Conservation (phyloP, 2,113 vertebrate genomes). For the Parotia lawesii region DNA sequence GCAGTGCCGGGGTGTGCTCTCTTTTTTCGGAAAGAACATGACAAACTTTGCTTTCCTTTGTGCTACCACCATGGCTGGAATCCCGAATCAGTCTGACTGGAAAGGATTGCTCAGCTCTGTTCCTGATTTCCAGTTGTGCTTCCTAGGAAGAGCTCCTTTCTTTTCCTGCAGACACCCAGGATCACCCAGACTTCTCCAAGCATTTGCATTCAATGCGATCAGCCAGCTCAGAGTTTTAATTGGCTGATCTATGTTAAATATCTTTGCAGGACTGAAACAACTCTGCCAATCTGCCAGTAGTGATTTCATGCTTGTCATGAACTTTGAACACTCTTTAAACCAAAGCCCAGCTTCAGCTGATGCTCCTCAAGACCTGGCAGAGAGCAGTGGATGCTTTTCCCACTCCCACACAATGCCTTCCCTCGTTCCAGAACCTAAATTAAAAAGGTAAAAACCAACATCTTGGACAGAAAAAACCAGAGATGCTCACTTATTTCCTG, state of each 20-base stretch:
- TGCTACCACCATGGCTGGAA: neutral
- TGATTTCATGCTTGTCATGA: neutral
- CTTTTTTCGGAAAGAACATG: neutral
- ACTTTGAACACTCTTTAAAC: neutral
- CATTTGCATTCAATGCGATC: neutral
- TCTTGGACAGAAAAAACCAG: neutral
- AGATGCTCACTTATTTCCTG: slow-evolving; percentile 22
- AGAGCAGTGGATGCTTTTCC: neutral
- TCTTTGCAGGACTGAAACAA: neutral
- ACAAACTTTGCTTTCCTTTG: neutral
- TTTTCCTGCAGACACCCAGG: neutral
- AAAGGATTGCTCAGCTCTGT: neutral
- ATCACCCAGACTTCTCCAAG: neutral
- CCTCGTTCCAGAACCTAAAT: neutral
- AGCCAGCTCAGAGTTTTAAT: neutral
- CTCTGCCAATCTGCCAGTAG: neutral
- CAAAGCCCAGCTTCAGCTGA: neutral
- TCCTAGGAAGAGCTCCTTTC: neutral
- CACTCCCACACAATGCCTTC: neutral
- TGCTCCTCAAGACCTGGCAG: neutral
- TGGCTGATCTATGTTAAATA: neutral
- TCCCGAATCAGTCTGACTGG: neutral
- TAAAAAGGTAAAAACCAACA: neutral
- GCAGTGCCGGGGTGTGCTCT: neutral
- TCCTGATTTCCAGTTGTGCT: neutral